Evolutionary conservation across 2,888 invertebrate species (phyloP).

Genomic region (Aphodius granarius): DNA sequence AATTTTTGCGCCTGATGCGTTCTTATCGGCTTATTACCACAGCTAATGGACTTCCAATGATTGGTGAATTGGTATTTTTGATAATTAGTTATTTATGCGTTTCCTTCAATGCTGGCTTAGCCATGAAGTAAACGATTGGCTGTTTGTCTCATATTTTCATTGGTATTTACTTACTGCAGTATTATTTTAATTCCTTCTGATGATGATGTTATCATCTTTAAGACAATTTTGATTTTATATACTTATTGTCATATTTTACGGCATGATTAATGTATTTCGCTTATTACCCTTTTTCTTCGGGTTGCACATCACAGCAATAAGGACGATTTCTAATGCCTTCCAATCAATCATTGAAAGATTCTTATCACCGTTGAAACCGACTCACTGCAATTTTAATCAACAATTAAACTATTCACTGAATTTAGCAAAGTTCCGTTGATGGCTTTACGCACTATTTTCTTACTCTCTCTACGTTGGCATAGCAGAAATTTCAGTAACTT

Average conservation of each 20-base stretch:
- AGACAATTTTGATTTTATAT: too few species aligned
- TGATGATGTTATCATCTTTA: background rate
- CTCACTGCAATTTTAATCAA: background rate
- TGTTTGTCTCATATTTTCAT: background rate
- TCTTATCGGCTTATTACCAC: background rate
- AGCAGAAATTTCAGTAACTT: too few species aligned
- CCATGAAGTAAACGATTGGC: background rate
- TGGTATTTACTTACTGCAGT: background rate
- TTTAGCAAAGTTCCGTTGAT: background rate
- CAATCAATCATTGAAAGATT: background rate
- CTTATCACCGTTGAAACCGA: background rate
- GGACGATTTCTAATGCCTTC: background rate
- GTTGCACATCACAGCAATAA: background rate
- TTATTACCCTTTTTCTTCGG: too few species aligned
- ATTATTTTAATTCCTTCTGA: background rate
- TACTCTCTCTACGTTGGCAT: background rate
- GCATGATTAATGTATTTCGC: too few species aligned
- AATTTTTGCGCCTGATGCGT: background rate
- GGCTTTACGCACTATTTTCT: conserved; percentile 9
- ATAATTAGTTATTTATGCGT: background rate
- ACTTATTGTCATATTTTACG: too few species aligned
- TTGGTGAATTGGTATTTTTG: background rate
- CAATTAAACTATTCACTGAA: background rate
- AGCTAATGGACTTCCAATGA: background rate
- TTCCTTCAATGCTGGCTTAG: background rate